Conservation (phyloP, 2,113 vertebrate species). For the Mus pahari region DNA sequence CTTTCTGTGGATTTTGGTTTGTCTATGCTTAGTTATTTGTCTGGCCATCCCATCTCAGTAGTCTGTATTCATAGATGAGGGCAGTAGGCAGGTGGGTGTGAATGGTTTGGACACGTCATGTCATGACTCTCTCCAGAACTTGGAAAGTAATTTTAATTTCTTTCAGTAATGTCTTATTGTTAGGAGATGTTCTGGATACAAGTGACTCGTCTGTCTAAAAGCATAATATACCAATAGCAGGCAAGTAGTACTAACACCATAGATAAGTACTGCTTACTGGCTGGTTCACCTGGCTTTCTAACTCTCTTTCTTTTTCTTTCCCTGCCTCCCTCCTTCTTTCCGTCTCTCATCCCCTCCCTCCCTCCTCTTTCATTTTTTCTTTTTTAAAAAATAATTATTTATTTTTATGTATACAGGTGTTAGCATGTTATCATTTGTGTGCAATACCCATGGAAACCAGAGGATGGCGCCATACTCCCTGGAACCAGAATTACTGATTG, state of each 20-base stretch:
- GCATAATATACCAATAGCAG: background rate
- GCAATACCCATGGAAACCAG: background rate
- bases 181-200: background rate
- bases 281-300: background rate
- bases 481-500: background rate
- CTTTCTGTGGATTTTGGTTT: background rate
- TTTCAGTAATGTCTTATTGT: background rate
- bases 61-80: background rate
- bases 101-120: background rate
- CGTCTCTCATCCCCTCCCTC: accelerated
- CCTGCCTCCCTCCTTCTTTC: accelerated
- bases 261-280: background rate
- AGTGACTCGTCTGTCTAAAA: background rate
- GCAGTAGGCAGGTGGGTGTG: background rate
- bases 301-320: too few species aligned
- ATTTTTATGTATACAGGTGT: background rate
- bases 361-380: too few species aligned
- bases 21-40: background rate
- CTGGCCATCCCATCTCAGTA: background rate
- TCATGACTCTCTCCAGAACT: background rate
- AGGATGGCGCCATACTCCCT: background rate
- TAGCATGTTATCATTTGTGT: background rate
- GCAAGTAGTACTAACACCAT: too few species aligned
- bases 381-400: background rate
- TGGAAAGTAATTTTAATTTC: background rate